These are phyloP conservation scores for Gulo gulo DNA, from an alignment of 2,113 vertebrate genomes.

Conservation along the genomic window DNA sequence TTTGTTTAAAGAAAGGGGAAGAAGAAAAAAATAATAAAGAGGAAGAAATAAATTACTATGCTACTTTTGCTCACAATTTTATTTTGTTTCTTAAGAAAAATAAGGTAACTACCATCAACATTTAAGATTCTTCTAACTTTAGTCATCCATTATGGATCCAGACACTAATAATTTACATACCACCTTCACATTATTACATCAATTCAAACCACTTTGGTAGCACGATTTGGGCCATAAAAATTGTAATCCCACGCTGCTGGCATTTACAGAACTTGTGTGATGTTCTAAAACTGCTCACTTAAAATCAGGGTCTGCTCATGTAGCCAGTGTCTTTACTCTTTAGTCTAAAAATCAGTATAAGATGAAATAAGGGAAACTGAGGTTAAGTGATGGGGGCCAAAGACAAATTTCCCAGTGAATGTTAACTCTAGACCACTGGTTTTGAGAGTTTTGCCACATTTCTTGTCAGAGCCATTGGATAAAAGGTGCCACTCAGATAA, in stretches of 20 bases:
- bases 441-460: background rate
- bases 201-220: background rate
- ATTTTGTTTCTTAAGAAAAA: background rate
- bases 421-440: background rate
- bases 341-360: background rate
- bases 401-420: background rate
- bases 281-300: background rate
- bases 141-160: background rate
- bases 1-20: background rate
- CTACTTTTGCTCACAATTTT: background rate
- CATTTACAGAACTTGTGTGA: background rate
- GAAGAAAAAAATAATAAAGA: background rate
- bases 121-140: constrained; percentile 35
- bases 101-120: background rate
- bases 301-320: background rate
- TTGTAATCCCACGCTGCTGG: background rate
- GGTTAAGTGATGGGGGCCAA: background rate
- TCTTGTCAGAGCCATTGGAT: background rate
- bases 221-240: background rate
- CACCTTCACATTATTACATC: background rate
- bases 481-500: background rate
- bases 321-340: background rate
- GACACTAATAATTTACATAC: background rate
- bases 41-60: background rate
- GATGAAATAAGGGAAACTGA: background rate